These are phyloP conservation scores for Epinephelus coioides DNA, from an alignment of 2,797 vertebrate species.

Conservation along the genomic window DNA sequence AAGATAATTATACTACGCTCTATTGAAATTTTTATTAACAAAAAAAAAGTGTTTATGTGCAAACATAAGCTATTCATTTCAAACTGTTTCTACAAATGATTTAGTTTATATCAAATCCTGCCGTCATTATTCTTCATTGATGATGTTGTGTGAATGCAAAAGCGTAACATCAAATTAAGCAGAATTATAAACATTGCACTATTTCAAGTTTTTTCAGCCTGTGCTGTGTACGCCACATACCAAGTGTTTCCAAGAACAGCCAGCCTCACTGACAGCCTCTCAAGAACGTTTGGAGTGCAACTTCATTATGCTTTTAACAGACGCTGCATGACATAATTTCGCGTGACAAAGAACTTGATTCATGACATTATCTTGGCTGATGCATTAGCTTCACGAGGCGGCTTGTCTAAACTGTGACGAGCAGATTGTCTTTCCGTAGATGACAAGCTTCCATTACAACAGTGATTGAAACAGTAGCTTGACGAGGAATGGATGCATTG, in stretches of 20 bases:
- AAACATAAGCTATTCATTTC: not conserved
- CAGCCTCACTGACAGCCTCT: slow-evolving; percentile 33
- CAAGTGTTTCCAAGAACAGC: slow-evolving; percentile 22
- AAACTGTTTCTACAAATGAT: not conserved
- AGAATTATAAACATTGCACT: not conserved
- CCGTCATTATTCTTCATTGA: not conserved
- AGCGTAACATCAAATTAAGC: not conserved
- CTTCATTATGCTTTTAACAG: slow-evolving; percentile 50
- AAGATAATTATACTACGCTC: not conserved
- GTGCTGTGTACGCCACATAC: not conserved
- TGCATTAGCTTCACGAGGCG: slow-evolving; percentile 41
- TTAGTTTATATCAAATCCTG: not conserved
- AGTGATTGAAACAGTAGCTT: not conserved
- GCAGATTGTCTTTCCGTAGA: slow-evolving; percentile 21
- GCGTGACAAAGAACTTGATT: slow-evolving; percentile 64
- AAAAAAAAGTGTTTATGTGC: not conserved
- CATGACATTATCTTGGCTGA: slow-evolving; percentile 29
- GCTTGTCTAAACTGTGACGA: slow-evolving; percentile 44
- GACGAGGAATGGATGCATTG: not conserved
- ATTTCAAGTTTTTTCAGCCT: not conserved
- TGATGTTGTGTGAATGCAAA: not conserved
- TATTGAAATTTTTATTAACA: slow-evolving; percentile 4
- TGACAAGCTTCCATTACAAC: slow-evolving; percentile 6
- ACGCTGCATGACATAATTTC: slow-evolving; percentile 67
- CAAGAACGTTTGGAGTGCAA: slow-evolving; percentile 34